phyloP scores from a whole-genome alignment of 92 coral and sea anemone genomes.

The Parazoanthus darwini region DNA sequence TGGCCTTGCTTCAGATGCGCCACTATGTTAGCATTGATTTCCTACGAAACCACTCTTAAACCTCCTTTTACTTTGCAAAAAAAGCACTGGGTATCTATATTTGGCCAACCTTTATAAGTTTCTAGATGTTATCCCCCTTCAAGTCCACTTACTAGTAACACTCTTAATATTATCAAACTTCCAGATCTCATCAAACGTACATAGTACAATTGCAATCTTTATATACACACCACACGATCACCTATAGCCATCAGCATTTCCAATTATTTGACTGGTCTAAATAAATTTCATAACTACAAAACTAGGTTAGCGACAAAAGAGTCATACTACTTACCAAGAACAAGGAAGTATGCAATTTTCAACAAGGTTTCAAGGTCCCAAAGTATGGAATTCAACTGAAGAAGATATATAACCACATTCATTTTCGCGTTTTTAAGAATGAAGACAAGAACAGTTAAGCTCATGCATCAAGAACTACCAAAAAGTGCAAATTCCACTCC shows the following conservation, averaged over 20 bases:
- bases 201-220: neutral
- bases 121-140: neutral
- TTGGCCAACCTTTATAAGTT: neutral
- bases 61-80: neutral
- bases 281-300: too few species aligned
- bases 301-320: too few species aligned
- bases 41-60: neutral
- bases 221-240: neutral
- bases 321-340: too few species aligned
- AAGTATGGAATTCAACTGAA: too few species aligned
- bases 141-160: neutral
- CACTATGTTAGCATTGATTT: slow-evolving; percentile 4
- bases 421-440: too few species aligned
- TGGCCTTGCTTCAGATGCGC: neutral
- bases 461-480: too few species aligned
- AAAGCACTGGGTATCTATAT: neutral
- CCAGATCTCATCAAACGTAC: neutral
- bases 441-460: too few species aligned
- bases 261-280: too few species aligned
- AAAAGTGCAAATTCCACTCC: too few species aligned
- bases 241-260: neutral
- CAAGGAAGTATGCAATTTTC: too few species aligned
- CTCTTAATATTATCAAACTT: neutral
- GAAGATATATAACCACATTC: too few species aligned
- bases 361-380: neutral